Percentiles rank a stretch among this genome's conserved stretches.
Conservation (phyloP, 1,140 invertebrate species). For the Leptopilina clavipes region DNA sequence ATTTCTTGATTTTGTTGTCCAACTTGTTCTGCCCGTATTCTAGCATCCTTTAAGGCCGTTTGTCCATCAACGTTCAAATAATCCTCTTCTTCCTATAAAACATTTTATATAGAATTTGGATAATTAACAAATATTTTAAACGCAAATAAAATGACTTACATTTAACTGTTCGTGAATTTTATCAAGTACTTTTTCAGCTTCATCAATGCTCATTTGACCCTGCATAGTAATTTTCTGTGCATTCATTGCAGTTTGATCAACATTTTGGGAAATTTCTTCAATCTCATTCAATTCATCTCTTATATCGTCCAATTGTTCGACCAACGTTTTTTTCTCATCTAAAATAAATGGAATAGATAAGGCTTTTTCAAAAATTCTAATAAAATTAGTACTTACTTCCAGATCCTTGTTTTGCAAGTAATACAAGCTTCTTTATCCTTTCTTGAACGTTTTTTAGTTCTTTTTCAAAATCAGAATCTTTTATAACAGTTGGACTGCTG, state of each 20-base stretch:
- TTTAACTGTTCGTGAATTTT: constrained; percentile 82
- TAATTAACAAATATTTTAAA: constrained; percentile 39
- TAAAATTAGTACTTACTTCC: constrained; percentile 72
- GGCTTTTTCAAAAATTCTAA: neutral
- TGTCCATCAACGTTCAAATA: constrained; percentile 88
- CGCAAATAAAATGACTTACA: constrained; percentile 62
- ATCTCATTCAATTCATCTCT: constrained; percentile 81
- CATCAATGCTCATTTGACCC: constrained; percentile 82
- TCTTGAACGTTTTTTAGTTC: constrained; percentile 83
- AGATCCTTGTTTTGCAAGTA: constrained; percentile 81
- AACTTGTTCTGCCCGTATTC: constrained; percentile 88
- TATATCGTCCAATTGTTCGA: constrained; percentile 81
- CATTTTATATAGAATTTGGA: constrained; percentile 26
- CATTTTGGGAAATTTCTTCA: constrained; percentile 78
- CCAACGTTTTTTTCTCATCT: constrained; percentile 79
- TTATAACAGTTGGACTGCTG: constrained; percentile 85
- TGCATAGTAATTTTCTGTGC: constrained; percentile 78
- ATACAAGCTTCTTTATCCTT: constrained; percentile 82
- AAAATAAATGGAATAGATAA: constrained; percentile 1
- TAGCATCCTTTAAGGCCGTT: constrained; percentile 85
- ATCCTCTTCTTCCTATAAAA: constrained; percentile 79
- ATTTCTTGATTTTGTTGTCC: constrained; percentile 94
- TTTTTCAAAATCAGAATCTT: constrained; percentile 88
- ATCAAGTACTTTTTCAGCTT: constrained; percentile 84
- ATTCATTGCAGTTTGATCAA: constrained; percentile 78